Evolutionary conservation across 2,797 vertebrate species (phyloP), one percentile per base, ranked within the genome.

Genomic region (Melopsittacus undulatus): DNA sequence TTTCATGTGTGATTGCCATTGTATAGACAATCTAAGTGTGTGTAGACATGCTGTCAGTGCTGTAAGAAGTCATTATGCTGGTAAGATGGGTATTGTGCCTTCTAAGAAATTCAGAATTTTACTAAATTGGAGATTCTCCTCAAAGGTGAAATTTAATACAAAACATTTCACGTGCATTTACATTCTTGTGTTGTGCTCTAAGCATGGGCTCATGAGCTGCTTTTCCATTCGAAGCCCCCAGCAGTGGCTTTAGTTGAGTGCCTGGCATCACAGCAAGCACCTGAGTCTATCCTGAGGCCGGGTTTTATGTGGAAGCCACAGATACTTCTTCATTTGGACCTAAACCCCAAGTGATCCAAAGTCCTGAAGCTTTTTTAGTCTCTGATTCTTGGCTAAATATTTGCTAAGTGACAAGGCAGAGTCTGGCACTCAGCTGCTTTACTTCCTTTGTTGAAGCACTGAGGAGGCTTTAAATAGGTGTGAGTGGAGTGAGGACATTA

Each of bases 171-270:
- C 10, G 0, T 29, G 57, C 52, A 52, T 72, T 86, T 74, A 6
- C 4, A 1, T 45, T 32, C 2, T 8, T 15, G 27, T 63, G n/a
- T 10, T 54, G 59, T 48, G 48, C 29, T 72, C 36, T 17, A 22
- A 3, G 38, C 0, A 0, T 9, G 42, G 16, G 7, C 38, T 68
- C 4, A 1, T 27, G 74, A 26, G 63, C 6, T 0, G 13, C 34
- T 82, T 57, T 49, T 2, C 27, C 19, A 52, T 34, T 1, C 20
- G 66, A 56, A 83, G 7, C 16, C 42, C 85, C 36, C 30, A 14
- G 48, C 40, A 0, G 1, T 51, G 61, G n/a, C 51, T 46, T 36
- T 27, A 3, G 7, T 5, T 63, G 73, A 11, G 43, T 70, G 52
- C 69, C 38, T 42, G 75, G 61, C 51, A 30, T 30, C 81, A 16